These are phyloP conservation scores for Daphoenositta chrysoptera DNA, from an alignment of 2,113 vertebrate genomes.

Conservation along the genomic window DNA sequence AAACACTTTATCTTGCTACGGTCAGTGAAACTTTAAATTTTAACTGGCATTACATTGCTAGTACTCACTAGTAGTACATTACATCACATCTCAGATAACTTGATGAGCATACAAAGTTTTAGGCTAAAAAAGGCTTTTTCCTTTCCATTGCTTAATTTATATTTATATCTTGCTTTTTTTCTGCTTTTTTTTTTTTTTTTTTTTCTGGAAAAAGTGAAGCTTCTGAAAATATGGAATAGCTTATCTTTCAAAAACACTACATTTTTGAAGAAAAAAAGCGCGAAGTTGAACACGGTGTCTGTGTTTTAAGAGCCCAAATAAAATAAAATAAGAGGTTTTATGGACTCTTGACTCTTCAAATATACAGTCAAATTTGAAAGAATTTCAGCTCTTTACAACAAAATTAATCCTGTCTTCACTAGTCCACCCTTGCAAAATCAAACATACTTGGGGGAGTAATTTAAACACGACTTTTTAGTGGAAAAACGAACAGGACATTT, in stretches of 20 bases:
- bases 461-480: neutral
- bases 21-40: neutral
- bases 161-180: neutral
- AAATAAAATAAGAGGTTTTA: neutral
- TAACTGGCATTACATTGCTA: neutral
- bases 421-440: neutral
- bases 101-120: neutral
- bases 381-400: neutral
- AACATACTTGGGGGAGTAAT: neutral
- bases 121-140: neutral
- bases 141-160: neutral
- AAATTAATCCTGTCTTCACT: neutral
- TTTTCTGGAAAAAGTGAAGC: neutral
- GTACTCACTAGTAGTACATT: neutral
- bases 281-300: neutral
- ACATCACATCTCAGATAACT: neutral
- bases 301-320: neutral
- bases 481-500: neutral
- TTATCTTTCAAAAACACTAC: neutral
- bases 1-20: neutral
- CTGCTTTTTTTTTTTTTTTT: rapidly evolving
- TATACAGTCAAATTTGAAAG: neutral
- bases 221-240: neutral
- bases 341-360: neutral
- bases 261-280: neutral